Evolutionary conservation across 2,113 vertebrate genomes (phyloP).

Genomic region (Apteryx owenii): DNA sequence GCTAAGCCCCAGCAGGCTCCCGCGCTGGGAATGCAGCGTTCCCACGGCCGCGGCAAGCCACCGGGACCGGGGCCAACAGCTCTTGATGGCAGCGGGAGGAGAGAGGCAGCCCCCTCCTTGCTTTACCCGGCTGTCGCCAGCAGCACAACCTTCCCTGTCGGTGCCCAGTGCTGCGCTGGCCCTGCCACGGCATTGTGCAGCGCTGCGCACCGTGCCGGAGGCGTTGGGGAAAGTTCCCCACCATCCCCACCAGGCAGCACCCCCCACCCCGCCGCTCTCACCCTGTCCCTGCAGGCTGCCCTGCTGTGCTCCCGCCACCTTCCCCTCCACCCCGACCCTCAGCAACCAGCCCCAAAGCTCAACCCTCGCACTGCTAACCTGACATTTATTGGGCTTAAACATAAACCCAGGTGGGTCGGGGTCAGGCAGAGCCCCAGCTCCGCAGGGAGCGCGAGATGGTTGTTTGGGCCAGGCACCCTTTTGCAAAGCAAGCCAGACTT

Average conservation of each 20-base stretch:
- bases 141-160: fast-evolving
- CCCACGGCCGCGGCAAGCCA: neutral
- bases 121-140: neutral
- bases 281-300: too few relatives aligned
- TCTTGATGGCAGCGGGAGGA: fast-evolving
- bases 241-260: neutral
- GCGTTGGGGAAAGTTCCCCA: too few relatives aligned
- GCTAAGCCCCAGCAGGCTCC: neutral
- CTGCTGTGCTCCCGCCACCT: neutral
- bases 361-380: neutral
- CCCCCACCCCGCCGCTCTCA: neutral
- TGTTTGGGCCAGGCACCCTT: neutral
- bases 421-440: neutral
- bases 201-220: fast-evolving
- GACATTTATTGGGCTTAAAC: too few relatives aligned
- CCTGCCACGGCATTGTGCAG: too few relatives aligned
- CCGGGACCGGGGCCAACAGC: neutral
- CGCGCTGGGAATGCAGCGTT: fast-evolving
- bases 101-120: neutral
- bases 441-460: too few relatives aligned
- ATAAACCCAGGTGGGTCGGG: neutral
- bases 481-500: neutral
- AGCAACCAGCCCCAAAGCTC: neutral
- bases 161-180: neutral
- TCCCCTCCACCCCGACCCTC: neutral